Evolutionary conservation across 2,888 invertebrate genomes (phyloP), one percentile per base, ranked within the genome.

Genomic region (Melieria picta): DNA sequence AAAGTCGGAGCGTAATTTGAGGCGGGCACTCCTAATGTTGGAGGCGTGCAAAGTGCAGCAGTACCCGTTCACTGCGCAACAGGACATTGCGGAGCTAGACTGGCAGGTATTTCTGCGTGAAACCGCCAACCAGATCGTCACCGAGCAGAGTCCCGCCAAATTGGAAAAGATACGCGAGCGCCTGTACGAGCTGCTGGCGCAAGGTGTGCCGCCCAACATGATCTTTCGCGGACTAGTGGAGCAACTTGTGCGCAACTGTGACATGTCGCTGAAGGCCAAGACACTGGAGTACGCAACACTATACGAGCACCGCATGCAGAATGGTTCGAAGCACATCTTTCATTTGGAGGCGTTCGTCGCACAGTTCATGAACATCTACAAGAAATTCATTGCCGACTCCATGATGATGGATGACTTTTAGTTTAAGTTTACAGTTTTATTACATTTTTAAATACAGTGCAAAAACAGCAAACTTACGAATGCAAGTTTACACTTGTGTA

Each of bases 261-360:
- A 98, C 88, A 93, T 94, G 85, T 90, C 93, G 61, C 89, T 99
- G 81, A 97, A 96, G 87, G 91, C 92, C 7, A 92, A 95, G 87
- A 91, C 98, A 5, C 92, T 95, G 0, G 91, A 92, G 75, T 89
- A 92, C 80, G 99, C 99, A 9, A 96, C 98, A 0, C 90, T 91
- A 73, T 97, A 94, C 87, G 98, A 99, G 85, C 96, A 98, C 84
- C 91, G 96, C 78, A 93, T 98, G 90, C 92, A 94, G 80, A 90
- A 93, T 69, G 99, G 99, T 16, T 95, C 94, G 80, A 99, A 99
- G 87, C 91, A 94, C 42, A 98, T 99, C 80, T 98, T 97, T 82
- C 99, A 99, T 86, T 89, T 99, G 67, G 99, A 99, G 87, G 98
- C 98, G 4, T 99, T 99, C 89, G 93, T 98, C 63, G 97, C 97